Percentiles rank a stretch among this genome's conserved stretches.
phyloP scores from a whole-genome alignment of 2,888 invertebrate genomes.

The Germaria angustata region DNA sequence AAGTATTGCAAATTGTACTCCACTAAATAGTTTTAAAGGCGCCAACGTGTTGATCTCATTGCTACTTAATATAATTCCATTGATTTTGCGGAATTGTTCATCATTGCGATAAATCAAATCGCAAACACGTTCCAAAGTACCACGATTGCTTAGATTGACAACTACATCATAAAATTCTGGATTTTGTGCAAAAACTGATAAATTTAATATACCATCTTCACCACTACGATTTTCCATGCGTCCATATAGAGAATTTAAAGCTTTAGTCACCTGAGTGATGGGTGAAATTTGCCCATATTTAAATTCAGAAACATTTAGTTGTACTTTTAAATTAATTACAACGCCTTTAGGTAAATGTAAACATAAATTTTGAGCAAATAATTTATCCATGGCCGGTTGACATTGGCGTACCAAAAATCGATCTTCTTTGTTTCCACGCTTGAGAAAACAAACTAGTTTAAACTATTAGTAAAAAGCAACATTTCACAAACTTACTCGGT shows the following conservation, averaged over 20 bases:
- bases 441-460: slow-evolving; percentile 3
- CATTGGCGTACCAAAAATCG: slow-evolving; percentile 75
- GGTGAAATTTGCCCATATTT: slow-evolving; percentile 74
- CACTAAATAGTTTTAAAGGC: slow-evolving; percentile 72
- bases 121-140: slow-evolving; percentile 73
- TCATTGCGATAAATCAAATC: slow-evolving; percentile 73
- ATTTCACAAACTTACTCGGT: slow-evolving; percentile 70
- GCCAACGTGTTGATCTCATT: slow-evolving; percentile 72
- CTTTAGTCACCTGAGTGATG: slow-evolving; percentile 70
- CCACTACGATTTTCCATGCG: slow-evolving; percentile 69
- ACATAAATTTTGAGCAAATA: slow-evolving; percentile 72
- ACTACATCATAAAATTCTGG: slow-evolving; percentile 70
- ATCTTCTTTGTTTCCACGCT: slow-evolving; percentile 72
- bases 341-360: slow-evolving; percentile 70
- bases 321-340: slow-evolving; percentile 69
- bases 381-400: slow-evolving; percentile 73
- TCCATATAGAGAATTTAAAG: slow-evolving; percentile 69
- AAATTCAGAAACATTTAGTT: slow-evolving; percentile 74
- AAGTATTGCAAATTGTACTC: slow-evolving; percentile 72
- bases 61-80: slow-evolving; percentile 73
- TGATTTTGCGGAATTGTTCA: slow-evolving; percentile 71
- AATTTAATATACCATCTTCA: slow-evolving; percentile 72
- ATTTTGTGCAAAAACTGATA: slow-evolving; percentile 71
- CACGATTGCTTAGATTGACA: slow-evolving; percentile 72
- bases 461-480: neutral